phyloP scores from a whole-genome alignment of 92 coral and sea anemone genomes.

The Heliopora coerulea region DNA sequence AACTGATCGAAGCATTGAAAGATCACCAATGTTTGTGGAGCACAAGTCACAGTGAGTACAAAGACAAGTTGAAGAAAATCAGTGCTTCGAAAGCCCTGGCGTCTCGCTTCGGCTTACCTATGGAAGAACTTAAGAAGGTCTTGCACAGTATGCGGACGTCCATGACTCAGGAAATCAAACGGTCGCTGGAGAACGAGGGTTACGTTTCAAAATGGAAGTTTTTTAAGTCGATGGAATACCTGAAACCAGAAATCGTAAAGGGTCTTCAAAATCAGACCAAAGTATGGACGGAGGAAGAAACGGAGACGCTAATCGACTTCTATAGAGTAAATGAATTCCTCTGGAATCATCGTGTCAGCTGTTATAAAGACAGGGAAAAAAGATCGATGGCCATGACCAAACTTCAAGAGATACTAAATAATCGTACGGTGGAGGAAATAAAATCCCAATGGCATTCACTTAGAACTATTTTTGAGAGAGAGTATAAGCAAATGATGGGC shows the following conservation, averaged over 20 bases:
- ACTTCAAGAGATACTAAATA: no score
- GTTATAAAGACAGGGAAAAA: constrained; percentile 51
- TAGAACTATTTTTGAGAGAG: constrained; percentile 52
- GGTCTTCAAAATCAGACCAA: no score
- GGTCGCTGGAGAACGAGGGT: constrained; percentile 7
- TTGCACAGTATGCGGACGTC: constrained; percentile 55
- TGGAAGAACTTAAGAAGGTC: constrained; percentile 39
- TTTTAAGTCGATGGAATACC: constrained; percentile 40
- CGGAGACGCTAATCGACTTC: constrained; percentile 45
- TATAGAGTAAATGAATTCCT: constrained; percentile 51
- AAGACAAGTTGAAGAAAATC: constrained; percentile 44
- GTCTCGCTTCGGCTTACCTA: constrained; percentile 3
- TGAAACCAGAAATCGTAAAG: constrained; percentile 46
- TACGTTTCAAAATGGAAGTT: constrained; percentile 47
- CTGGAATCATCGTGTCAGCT: constrained; percentile 52
- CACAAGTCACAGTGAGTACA: constrained; percentile 41
- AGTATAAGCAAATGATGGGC: constrained; percentile 37
- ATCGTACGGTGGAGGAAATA: constrained; percentile 43
- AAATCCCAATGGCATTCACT: no score
- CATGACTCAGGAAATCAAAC: constrained; percentile 50
- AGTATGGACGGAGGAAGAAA: constrained; percentile 48
- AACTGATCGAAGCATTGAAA: no score
- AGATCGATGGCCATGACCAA: constrained; percentile 42
- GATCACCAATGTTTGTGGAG: constrained; percentile 49
- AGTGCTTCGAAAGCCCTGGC: constrained; percentile 44